Evolutionary conservation across 30 jellyfish, hydroid and myxozoan species (phyloP).

Genomic region (Aurelia sp.): DNA sequence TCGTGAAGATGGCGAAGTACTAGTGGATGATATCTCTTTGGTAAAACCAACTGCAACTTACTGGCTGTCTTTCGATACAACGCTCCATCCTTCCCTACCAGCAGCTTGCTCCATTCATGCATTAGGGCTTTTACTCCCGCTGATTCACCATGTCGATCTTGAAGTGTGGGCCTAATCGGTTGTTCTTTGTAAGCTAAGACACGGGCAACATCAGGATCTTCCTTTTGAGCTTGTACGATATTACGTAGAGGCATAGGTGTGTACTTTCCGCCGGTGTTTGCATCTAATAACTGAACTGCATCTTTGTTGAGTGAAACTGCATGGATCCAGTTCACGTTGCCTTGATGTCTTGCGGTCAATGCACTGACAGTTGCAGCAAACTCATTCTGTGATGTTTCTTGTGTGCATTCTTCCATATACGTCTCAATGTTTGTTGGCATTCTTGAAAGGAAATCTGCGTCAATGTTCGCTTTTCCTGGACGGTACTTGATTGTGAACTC

Average conservation of each 20-base stretch:
- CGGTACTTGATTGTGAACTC: too few species aligned
- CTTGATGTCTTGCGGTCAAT: conserved; percentile 9
- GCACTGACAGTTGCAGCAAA: neutral
- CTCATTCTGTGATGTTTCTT: conserved; percentile 23
- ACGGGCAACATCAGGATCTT: conserved; percentile 1
- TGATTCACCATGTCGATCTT: too few species aligned
- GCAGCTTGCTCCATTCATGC: neutral
- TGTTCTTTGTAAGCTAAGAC: neutral
- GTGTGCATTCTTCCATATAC: conserved; percentile 5
- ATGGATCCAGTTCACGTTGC: conserved; percentile 10
- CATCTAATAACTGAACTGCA: too few species aligned
- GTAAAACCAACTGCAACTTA: too few species aligned
- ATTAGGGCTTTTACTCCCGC: neutral
- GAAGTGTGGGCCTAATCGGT: neutral
- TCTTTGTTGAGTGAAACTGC: too few species aligned
- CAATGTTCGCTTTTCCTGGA: too few species aligned
- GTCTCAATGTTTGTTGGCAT: conserved; percentile 2
- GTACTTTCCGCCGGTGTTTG: too few species aligned
- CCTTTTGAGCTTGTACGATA: too few species aligned
- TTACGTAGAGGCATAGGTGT: too few species aligned
- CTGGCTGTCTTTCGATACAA: conserved; percentile 7
- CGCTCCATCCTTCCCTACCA: conserved; percentile 3
- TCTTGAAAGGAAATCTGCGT: too few species aligned
- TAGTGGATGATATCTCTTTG: too few species aligned
- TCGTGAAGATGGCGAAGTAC: too few species aligned